phyloP scores from a whole-genome alignment of 2,113 vertebrate species.

The Phainopepla nitens region DNA sequence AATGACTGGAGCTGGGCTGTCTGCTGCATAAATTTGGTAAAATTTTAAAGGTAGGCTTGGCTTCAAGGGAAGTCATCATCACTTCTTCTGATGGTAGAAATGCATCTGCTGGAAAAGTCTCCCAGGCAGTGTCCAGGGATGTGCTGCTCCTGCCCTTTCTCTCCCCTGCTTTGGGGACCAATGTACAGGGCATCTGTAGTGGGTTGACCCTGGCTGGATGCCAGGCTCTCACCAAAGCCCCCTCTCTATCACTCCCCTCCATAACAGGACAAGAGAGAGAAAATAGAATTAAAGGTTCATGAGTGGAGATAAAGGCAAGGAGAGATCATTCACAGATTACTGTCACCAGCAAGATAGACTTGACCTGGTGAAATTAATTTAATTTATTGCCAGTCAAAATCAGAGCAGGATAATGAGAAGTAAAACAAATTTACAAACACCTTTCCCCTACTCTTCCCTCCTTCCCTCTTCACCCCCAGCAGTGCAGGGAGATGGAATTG shows the following conservation, averaged over 20 bases:
- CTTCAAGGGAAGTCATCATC: neutral
- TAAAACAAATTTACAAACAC: neutral
- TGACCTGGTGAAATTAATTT: neutral
- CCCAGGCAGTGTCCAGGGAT: neutral
- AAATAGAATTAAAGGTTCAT: neutral
- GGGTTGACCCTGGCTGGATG: neutral
- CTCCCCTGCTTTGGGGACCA: neutral
- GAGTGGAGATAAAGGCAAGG: neutral
- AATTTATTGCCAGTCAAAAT: neutral
- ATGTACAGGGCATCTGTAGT: neutral
- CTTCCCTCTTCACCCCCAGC: neutral
- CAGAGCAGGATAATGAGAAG: neutral
- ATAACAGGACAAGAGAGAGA: neutral
- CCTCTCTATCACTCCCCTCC: neutral
- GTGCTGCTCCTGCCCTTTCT: neutral
- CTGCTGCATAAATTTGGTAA: neutral
- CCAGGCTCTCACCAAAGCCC: neutral
- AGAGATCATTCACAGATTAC: neutral
- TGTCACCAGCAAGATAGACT: neutral
- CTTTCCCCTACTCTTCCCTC: neutral
- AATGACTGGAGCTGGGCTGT: neutral
- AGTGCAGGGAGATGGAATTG: neutral
- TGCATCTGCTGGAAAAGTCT: neutral
- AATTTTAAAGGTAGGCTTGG: neutral
- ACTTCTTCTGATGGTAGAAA: neutral